phyloP scores from a whole-genome alignment of 2,113 vertebrate species.

The Glareola pratincola region DNA sequence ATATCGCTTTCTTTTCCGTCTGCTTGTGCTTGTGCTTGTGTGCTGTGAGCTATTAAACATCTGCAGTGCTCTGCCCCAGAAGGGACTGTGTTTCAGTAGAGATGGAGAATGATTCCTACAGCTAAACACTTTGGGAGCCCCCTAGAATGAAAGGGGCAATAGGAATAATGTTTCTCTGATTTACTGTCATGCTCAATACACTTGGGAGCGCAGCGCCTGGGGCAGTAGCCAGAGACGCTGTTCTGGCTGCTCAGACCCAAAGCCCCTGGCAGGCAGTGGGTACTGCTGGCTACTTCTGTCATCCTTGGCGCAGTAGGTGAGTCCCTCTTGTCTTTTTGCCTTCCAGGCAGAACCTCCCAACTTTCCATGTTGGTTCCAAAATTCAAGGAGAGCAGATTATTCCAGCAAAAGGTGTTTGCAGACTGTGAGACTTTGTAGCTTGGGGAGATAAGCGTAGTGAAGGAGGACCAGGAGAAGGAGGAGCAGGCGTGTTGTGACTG shows the following conservation, averaged over 20 bases:
- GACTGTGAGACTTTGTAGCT: background rate
- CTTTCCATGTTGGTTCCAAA: background rate
- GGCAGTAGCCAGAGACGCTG: background rate
- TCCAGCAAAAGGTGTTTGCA: constrained; percentile 28
- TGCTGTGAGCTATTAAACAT: constrained; percentile 22
- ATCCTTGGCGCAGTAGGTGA: background rate
- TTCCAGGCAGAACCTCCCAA: background rate
- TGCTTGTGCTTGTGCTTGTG: background rate
- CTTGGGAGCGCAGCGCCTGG: background rate
- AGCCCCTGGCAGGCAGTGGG: background rate
- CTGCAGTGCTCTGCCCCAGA: constrained; percentile 1
- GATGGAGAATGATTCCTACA: background rate
- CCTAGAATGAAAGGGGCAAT: background rate
- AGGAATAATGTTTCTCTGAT: background rate
- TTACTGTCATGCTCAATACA: background rate
- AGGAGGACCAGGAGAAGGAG: background rate
- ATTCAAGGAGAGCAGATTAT: background rate
- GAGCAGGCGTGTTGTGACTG: background rate
- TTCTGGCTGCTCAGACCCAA: background rate
- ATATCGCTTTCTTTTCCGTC: constrained; percentile 35
- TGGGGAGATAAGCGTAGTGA: background rate
- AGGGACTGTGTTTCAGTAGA: background rate
- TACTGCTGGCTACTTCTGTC: background rate
- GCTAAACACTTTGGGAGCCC: background rate
- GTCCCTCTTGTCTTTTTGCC: background rate